phyloP scores from a whole-genome alignment of 2,797 vertebrate species.

The Eulemur mongoz region DNA sequence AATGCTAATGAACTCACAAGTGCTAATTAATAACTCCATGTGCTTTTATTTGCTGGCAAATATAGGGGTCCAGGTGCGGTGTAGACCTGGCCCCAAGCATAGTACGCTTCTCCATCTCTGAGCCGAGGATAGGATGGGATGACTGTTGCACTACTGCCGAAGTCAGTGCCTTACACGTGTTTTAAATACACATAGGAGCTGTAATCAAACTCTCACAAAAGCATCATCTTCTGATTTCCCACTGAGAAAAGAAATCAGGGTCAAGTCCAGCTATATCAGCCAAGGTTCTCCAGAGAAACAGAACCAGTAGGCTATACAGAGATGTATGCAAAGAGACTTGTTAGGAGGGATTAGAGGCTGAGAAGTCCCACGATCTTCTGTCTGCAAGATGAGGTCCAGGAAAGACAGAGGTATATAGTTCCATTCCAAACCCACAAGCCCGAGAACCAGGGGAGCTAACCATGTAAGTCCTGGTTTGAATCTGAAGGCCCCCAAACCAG shows the following conservation, averaged over 20 bases:
- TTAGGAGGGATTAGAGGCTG: background rate
- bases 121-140: background rate
- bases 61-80: slow-evolving; percentile 66
- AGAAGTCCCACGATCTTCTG: background rate
- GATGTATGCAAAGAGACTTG: background rate
- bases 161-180: background rate
- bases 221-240: background rate
- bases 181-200: background rate
- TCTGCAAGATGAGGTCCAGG: background rate
- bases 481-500: background rate
- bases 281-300: background rate
- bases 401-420: background rate
- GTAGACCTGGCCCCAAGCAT: slow-evolving; percentile 48
- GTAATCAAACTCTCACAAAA: slow-evolving; percentile 21
- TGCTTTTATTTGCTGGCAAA: slow-evolving; percentile 73
- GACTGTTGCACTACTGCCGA: background rate
- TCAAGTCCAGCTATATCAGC: background rate
- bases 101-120: slow-evolving; percentile 7
- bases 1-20: slow-evolving; percentile 78
- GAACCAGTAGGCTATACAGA: background rate
- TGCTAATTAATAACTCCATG: slow-evolving; percentile 79
- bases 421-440: background rate
- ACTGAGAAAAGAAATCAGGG: slow-evolving; percentile 17
- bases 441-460: background rate
- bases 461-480: background rate